Percentiles rank a stretch among this genome's conserved stretches.
These are phyloP conservation scores for Camelus dromedarius DNA, from an alignment of 2,113 vertebrate species.

Conservation along the genomic window DNA sequence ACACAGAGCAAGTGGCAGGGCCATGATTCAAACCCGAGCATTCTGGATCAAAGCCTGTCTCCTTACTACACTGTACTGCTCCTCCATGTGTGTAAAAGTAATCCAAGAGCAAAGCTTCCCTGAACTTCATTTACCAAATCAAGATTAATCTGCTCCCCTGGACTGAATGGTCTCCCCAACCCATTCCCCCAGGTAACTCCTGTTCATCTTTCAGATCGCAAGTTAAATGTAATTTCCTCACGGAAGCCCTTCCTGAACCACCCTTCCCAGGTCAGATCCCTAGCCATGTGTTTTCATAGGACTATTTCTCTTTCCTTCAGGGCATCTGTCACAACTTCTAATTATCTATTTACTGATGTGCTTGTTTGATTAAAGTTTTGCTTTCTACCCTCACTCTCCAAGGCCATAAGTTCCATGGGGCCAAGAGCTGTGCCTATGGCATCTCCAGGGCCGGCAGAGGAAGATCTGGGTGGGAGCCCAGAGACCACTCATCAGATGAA, in stretches of 20 bases:
- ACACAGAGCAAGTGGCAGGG: not conserved
- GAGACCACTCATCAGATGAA: not conserved
- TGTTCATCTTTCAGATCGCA: not conserved
- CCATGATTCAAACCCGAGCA: not conserved
- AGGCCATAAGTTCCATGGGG: not conserved
- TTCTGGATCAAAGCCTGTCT: not conserved
- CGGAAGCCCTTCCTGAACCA: not conserved
- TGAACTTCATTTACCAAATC: not conserved
- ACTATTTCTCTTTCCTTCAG: not conserved
- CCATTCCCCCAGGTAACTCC: not conserved
- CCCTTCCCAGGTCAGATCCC: not conserved
- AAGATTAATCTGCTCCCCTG: not conserved
- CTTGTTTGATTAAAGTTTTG: not conserved
- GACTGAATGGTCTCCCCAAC: not conserved
- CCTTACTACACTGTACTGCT: not conserved
- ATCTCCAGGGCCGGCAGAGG: not conserved
- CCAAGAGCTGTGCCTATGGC: not conserved
- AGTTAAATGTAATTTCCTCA: not conserved
- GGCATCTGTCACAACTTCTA: not conserved
- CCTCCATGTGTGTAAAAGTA: not conserved
- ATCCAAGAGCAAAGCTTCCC: not conserved
- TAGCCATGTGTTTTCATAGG: not conserved
- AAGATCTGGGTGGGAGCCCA: not conserved
- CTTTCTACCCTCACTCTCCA: not conserved
- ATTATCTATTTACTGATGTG: not conserved